phyloP scores from a whole-genome alignment of 2,888 invertebrate genomes.

The Thera britannica region DNA sequence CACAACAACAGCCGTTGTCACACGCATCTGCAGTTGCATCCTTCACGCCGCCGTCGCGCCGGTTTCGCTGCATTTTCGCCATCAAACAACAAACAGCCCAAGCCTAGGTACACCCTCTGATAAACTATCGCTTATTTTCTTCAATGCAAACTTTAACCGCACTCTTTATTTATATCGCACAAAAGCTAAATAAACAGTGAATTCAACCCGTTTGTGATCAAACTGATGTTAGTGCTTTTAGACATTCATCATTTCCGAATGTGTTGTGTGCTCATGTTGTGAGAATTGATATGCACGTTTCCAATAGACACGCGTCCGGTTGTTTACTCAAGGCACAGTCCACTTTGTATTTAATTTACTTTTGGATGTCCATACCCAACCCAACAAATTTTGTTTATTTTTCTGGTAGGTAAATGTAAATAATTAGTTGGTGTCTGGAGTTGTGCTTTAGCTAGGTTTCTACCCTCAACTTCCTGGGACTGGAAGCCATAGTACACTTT shows the following conservation, averaged over 20 bases:
- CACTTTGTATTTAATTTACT: slow-evolving; percentile 1
- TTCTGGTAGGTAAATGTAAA: background rate
- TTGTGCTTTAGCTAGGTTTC: background rate
- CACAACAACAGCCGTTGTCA: slow-evolving; percentile 29
- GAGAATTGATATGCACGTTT: slow-evolving; percentile 27
- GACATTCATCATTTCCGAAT: slow-evolving; percentile 14
- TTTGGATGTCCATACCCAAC: background rate
- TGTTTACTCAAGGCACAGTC: slow-evolving; percentile 16
- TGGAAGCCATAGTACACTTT: background rate
- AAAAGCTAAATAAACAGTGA: slow-evolving; percentile 34
- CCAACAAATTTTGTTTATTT: background rate
- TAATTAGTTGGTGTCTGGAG: background rate
- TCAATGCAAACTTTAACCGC: slow-evolving; percentile 4
- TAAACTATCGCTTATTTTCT: slow-evolving; percentile 14
- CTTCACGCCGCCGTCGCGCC: slow-evolving; percentile 32
- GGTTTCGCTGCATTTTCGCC: slow-evolving; percentile 35
- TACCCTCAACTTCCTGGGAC: background rate
- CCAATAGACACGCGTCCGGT: slow-evolving; percentile 5
- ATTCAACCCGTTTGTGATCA: slow-evolving; percentile 29
- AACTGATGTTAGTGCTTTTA: slow-evolving; percentile 27
- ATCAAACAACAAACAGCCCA: slow-evolving; percentile 26
- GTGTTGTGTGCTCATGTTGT: slow-evolving; percentile 24
- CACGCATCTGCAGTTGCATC: slow-evolving; percentile 33
- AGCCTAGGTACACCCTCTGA: slow-evolving; percentile 44
- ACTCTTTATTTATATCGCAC: slow-evolving; percentile 7